Evolutionary conservation across 2,888 invertebrate genomes (phyloP).

Genomic region (Thyatira batis): DNA sequence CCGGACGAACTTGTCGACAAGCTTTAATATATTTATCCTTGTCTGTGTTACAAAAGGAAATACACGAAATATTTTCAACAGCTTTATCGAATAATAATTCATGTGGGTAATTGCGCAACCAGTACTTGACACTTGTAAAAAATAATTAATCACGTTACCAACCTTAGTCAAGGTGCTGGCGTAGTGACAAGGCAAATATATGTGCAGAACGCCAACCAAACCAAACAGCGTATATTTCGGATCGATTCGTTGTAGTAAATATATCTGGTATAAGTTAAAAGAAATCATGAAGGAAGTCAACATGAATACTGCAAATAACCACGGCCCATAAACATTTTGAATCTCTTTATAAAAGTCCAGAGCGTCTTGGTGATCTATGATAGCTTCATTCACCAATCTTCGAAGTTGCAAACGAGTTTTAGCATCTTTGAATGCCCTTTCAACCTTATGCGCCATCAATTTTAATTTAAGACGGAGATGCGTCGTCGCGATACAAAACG

Average conservation of each 20-base stretch:
- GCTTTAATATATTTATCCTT: background rate
- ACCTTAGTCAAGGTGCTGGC: conserved; percentile 53
- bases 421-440: conserved; percentile 44
- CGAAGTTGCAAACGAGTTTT: conserved; percentile 37
- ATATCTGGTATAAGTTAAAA: conserved; percentile 58
- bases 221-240: conserved; percentile 55
- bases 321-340: conserved; percentile 57
- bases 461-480: conserved; percentile 61
- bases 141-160: conserved; percentile 29
- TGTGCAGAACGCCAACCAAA: conserved; percentile 49
- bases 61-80: background rate
- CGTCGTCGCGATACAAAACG: conserved; percentile 61
- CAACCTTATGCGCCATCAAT: conserved; percentile 47
- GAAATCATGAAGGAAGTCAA: conserved; percentile 55
- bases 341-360: conserved; percentile 46
- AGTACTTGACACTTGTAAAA: conserved; percentile 5
- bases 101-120: conserved; percentile 3
- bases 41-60: conserved; percentile 1
- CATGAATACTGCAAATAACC: conserved; percentile 57
- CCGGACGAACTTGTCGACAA: background rate
- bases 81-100: conserved; percentile 2
- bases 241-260: conserved; percentile 45
- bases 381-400: conserved; percentile 39
- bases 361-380: conserved; percentile 57
- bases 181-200: conserved; percentile 60